Percentiles rank a stretch among this genome's conserved stretches.
Conservation (phyloP, 2,113 vertebrate genomes). For the Nipponia nippon region DNA sequence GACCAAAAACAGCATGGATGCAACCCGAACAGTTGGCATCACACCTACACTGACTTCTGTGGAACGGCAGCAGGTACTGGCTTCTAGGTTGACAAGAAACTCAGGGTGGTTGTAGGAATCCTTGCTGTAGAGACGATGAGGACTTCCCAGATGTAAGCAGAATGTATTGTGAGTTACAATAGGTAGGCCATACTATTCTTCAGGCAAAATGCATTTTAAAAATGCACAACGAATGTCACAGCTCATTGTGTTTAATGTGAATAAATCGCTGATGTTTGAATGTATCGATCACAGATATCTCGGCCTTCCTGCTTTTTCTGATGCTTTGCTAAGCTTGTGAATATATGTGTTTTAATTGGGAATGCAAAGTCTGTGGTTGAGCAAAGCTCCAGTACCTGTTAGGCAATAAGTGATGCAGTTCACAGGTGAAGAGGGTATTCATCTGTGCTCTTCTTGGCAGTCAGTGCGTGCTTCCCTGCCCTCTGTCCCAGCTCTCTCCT, state of each 20-base stretch:
- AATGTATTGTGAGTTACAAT: rapidly evolving
- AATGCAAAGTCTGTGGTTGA: too few species aligned
- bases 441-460: neutral
- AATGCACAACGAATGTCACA: neutral
- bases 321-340: neutral
- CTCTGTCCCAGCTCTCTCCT: neutral
- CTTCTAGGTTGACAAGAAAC: neutral
- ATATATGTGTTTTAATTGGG: neutral
- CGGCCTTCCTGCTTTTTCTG: neutral
- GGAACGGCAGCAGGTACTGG: conserved; percentile 92
- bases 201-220: neutral
- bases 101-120: neutral
- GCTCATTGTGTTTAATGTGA: neutral
- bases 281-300: neutral
- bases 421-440: neutral
- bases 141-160: neutral
- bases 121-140: neutral
- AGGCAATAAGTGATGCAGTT: neutral
- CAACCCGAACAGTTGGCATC: conserved; percentile 73
- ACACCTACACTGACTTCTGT: conserved; percentile 77
- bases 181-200: neutral
- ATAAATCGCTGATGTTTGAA: neutral
- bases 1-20: conserved; percentile 92
- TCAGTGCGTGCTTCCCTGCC: neutral
- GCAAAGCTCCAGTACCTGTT: neutral